phyloP scores from a whole-genome alignment of 1,140 invertebrate genomes.

The Papilio xuthus region DNA sequence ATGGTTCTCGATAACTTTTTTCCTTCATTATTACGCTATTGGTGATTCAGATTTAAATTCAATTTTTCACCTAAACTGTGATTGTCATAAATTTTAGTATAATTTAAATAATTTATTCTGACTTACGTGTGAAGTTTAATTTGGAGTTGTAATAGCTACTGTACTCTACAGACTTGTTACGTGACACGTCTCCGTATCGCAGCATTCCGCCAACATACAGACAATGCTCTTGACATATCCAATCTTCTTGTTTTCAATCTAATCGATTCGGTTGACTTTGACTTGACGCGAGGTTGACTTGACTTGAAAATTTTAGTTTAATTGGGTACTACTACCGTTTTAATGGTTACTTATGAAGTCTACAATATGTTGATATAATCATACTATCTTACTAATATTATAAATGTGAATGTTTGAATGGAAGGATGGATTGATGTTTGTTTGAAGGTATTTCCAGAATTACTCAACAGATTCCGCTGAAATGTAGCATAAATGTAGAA shows the following conservation, averaged over 20 bases:
- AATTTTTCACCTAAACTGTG: neutral
- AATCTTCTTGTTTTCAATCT: slow-evolving; percentile 35
- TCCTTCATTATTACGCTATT: no score
- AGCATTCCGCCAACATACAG: slow-evolving; percentile 21
- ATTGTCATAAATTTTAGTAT: neutral
- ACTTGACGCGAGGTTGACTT: neutral
- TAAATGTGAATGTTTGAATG: no score
- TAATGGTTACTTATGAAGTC: neutral
- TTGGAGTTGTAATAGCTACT: slow-evolving; percentile 8
- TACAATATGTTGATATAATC: no score
- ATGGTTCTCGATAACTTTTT: no score
- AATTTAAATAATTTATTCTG: neutral
- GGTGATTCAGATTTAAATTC: no score
- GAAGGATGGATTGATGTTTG: no score
- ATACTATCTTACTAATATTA: no score
- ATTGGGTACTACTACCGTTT: neutral
- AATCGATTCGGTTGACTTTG: slow-evolving; percentile 6
- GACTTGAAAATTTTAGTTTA: neutral
- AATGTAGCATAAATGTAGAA: no score
- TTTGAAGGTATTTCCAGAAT: no score
- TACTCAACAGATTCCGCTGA: no score
- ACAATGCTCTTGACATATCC: slow-evolving; percentile 31
- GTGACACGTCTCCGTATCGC: slow-evolving; percentile 12
- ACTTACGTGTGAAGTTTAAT: neutral
- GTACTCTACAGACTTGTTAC: slow-evolving; percentile 1